A percentile compares a stretch with the other conserved stretches of the same genome.
phyloP scores from a whole-genome alignment of 2,888 invertebrate genomes.

The Nomada lathburiana region DNA sequence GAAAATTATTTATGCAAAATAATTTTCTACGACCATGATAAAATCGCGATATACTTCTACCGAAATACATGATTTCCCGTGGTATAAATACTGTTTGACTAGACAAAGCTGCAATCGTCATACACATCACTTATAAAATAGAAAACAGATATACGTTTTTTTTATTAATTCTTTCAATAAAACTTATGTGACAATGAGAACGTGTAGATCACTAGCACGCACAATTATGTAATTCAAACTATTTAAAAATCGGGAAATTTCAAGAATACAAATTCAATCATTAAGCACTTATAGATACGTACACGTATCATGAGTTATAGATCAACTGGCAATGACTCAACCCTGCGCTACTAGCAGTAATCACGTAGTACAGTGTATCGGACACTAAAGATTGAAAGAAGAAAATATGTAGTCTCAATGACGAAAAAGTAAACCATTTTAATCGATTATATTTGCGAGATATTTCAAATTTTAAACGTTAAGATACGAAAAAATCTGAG shows the following conservation, averaged over 20 bases:
- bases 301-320: neutral
- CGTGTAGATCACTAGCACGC: neutral
- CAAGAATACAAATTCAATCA: constrained; percentile 8
- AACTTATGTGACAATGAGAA: neutral
- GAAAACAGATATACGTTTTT: neutral
- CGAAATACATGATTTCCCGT: constrained; percentile 38
- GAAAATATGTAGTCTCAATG: neutral
- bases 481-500: neutral
- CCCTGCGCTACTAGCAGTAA: constrained; percentile 4
- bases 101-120: constrained; percentile 29
- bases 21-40: constrained; percentile 42
- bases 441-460: constrained; percentile 11
- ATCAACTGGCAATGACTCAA: constrained; percentile 23
- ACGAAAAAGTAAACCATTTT: neutral
- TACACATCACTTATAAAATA: constrained; percentile 9
- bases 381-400: constrained; percentile 2
- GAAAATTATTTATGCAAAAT: constrained; percentile 21
- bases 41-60: constrained; percentile 43
- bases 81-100: constrained; percentile 32
- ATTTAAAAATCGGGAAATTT: neutral
- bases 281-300: neutral
- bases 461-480: neutral
- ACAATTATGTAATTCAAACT: constrained; percentile 3
- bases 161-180: neutral
- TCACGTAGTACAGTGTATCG: neutral